A percentile compares a stretch with the other conserved stretches of the same genome.
These are phyloP conservation scores for Misgurnus anguillicaudatus DNA, from an alignment of 2,113 vertebrate genomes.

Conservation along the genomic window DNA sequence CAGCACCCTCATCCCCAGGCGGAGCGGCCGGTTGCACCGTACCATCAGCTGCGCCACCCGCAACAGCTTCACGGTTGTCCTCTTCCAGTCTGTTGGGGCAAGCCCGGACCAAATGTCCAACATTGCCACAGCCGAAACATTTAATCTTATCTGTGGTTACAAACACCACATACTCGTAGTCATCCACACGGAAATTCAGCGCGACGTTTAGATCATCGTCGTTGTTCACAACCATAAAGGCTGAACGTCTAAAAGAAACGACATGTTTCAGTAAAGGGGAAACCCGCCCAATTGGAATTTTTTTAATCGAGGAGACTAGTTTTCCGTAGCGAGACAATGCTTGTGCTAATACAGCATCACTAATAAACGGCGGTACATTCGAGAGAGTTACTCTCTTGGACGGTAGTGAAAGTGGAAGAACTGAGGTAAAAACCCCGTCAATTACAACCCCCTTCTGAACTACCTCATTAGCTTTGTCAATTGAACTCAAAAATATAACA, in stretches of 20 bases:
- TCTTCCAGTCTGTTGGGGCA: neutral
- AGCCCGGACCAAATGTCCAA: neutral
- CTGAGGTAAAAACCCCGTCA: neutral
- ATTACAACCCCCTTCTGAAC: neutral
- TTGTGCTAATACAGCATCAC: neutral
- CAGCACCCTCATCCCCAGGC: neutral
- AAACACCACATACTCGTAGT: neutral
- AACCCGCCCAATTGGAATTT: neutral
- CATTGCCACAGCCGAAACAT: conserved; percentile 8
- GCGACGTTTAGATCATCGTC: neutral
- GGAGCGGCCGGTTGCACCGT: no score
- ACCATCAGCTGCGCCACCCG: neutral
- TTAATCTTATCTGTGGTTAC: neutral
- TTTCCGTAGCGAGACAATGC: neutral
- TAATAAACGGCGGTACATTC: no score
- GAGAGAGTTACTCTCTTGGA: no score
- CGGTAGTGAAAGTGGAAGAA: neutral
- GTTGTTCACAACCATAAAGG: neutral
- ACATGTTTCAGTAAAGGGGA: conserved; percentile 4
- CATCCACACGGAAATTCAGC: neutral
- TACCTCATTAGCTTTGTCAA: neutral
- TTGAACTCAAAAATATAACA: neutral
- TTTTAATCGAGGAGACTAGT: neutral
- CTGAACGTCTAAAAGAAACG: conserved; percentile 48
- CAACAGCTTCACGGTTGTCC: neutral